Evolutionary conservation across 2,113 vertebrate genomes (phyloP), one percentile per base, ranked within the genome.

Genomic region (Ammodramus savannarum): DNA sequence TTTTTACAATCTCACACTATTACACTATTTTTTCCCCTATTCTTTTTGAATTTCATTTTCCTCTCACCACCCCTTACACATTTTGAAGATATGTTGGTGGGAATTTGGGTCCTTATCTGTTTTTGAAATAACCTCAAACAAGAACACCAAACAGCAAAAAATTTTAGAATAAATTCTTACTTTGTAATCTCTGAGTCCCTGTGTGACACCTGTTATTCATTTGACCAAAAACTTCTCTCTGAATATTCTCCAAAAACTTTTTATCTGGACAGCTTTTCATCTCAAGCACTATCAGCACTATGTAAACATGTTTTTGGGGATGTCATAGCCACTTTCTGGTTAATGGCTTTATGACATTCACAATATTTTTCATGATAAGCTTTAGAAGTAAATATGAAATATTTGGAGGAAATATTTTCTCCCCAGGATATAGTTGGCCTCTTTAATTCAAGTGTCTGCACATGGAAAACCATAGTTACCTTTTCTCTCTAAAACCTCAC

Each of bases 1-100:
- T 90, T 95, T 91, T 86, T 63, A 61, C 52, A 85, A 84, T 75
- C 23, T 29, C 25, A 51, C 36, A 41, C 38, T 43, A 85, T 31
- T n/a, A 68, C 25, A 3, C 16, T 55, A 6, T 9, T 90, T 68
- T 69, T 25, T 1, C 16, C 31, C 63, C 39, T 16, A 10, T 36
- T 9, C 25, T 52, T 20, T 3, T 3, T 32, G 23, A 26, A 31
- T 54, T 80, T 79, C 7, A 23, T 72, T 73, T 68, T 57, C 36
- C 16, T 49, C 7, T 17, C 10, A 10, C 36, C 4, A 1, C 1
- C 7, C 5, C 18, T 18, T 16, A 27, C 7, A 48, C 9, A 74
- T 57, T 89, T 16, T 72, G 21, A 34, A 72, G 16, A 44, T 31
- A 38, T 1, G 0, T n/a, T 54, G 34, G 15, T 27, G 13, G 22